Conservation (phyloP, 1,140 invertebrate species). For the Tetramorium simillimum region DNA sequence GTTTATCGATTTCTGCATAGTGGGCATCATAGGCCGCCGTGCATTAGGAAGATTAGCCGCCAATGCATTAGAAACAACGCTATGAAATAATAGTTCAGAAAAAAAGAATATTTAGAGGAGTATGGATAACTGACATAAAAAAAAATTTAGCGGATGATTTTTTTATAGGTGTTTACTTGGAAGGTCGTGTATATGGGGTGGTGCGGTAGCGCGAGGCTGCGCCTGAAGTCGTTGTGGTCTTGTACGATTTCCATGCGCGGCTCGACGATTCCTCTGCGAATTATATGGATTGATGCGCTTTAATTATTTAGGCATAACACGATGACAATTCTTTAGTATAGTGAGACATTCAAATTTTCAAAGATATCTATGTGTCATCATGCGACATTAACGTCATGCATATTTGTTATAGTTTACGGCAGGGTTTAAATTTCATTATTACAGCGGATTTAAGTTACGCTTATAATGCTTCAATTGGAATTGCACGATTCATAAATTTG, state of each 20-base stretch:
- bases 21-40: constrained; percentile 58
- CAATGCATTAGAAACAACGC: constrained; percentile 63
- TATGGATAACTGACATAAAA: constrained; percentile 25
- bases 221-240: constrained; percentile 84
- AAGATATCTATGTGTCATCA: background rate
- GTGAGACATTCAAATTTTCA: background rate
- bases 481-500: background rate
- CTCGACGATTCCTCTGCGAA: constrained; percentile 85
- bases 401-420: constrained; percentile 19
- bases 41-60: constrained; percentile 63
- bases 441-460: constrained; percentile 10
- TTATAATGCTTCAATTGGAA: background rate
- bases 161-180: constrained; percentile 81
- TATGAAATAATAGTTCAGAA: constrained; percentile 68
- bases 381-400: constrained; percentile 23
- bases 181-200: constrained; percentile 83
- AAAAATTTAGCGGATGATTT: constrained; percentile 45
- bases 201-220: constrained; percentile 83
- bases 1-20: constrained; percentile 63
- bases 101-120: constrained; percentile 41
- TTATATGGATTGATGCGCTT: constrained; percentile 82
- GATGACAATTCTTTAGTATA: constrained; percentile 25
- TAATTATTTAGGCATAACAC: constrained; percentile 67
- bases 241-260: constrained; percentile 85
- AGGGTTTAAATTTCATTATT: constrained; percentile 42